Conservation (phyloP, 1,140 invertebrate species). For the Helicoverpa zea region DNA sequence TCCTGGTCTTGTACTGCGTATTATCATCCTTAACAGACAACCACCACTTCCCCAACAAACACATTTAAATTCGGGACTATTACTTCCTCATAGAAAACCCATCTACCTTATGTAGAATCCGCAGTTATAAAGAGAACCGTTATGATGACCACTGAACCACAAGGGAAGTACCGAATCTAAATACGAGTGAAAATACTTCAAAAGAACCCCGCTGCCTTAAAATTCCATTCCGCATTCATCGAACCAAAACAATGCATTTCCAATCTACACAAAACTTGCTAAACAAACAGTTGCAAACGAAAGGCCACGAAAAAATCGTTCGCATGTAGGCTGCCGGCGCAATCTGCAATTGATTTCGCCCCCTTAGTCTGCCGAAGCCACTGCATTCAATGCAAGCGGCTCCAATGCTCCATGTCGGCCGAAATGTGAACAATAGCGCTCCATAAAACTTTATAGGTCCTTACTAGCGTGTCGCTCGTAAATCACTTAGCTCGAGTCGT, state of each 20-base stretch:
- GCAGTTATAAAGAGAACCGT: no score
- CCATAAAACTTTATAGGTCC: constrained; percentile 36
- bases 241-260: constrained; percentile 15
- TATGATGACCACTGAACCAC: no score
- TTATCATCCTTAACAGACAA: no score
- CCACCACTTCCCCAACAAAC: no score
- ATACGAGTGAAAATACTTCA: not conserved
- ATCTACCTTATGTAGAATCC: no score
- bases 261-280: constrained; percentile 5
- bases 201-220: not conserved
- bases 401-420: not conserved
- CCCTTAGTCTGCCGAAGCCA: not conserved
- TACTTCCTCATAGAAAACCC: no score
- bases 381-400: constrained; percentile 20
- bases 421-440: constrained; percentile 25
- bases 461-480: constrained; percentile 32
- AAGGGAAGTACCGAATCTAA: no score
- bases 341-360: constrained; percentile 12
- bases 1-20: no score
- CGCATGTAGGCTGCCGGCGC: not conserved
- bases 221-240: not conserved
- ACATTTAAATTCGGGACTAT: no score
- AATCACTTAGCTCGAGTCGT: constrained; percentile 24
- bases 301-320: constrained; percentile 13
- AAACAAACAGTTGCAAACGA: constrained; percentile 34